Evolutionary conservation across 2,113 vertebrate genomes (phyloP).

Genomic region (Labrus mixtus): DNA sequence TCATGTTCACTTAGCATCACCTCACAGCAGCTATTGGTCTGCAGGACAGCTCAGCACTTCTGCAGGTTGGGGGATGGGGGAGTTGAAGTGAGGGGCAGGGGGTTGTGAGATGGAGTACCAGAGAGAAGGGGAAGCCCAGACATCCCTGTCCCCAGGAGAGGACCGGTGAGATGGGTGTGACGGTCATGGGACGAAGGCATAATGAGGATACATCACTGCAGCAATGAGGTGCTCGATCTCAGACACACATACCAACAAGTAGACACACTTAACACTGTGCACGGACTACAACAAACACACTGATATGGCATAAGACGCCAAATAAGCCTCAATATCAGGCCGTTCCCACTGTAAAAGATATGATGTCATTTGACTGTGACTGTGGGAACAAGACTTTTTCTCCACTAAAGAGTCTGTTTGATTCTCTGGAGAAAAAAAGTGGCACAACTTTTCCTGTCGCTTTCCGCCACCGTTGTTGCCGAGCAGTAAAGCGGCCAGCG

Average conservation of each 20-base stretch:
- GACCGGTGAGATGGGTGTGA: slow-evolving; percentile 64
- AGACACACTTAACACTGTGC: slow-evolving; percentile 4
- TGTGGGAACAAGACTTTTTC: slow-evolving; percentile 63
- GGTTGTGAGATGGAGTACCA: slow-evolving; percentile 23
- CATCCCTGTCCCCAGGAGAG: slow-evolving; percentile 50
- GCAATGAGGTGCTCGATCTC: slow-evolving; percentile 74
- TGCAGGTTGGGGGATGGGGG: slow-evolving; percentile 20
- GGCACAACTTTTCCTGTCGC: slow-evolving; percentile 70
- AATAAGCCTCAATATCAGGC: slow-evolving; percentile 19
- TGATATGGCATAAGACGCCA: slow-evolving; percentile 34
- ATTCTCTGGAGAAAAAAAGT: slow-evolving; percentile 71
- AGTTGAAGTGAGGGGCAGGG: slow-evolving; percentile 29
- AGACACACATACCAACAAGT: slow-evolving; percentile 27
- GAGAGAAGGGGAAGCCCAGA: slow-evolving; percentile 68
- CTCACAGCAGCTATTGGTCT: slow-evolving; percentile 25
- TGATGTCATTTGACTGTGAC: slow-evolving; percentile 25
- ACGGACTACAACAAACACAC: slow-evolving; percentile 22
- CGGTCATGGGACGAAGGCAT: slow-evolving; percentile 68
- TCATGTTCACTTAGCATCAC: slow-evolving; percentile 31
- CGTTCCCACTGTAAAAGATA: slow-evolving; percentile 18
- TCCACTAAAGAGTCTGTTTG: slow-evolving; percentile 32
- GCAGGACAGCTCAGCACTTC: slow-evolving; percentile 58
- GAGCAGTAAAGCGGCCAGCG: slow-evolving; percentile 73
- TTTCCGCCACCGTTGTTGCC: slow-evolving; percentile 51
- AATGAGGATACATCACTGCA: slow-evolving; percentile 83